Conservation (phyloP, 2,888 invertebrate genomes). For the Microctonus brassicae region DNA sequence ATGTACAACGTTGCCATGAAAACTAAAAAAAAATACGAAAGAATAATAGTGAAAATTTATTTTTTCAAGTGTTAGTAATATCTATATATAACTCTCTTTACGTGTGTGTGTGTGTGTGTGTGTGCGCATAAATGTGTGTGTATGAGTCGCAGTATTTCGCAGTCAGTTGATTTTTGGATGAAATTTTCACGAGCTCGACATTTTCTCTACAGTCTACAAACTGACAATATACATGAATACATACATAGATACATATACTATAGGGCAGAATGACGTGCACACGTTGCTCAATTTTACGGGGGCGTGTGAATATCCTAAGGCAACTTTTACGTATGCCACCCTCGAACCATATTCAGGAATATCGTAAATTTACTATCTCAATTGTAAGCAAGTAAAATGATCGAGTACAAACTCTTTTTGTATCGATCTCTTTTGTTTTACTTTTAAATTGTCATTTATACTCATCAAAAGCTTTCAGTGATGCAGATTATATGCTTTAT, state of each 20-base stretch:
- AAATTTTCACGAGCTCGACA: constrained; percentile 19
- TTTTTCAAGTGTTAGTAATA: constrained; percentile 17
- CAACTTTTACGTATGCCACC: constrained; percentile 38
- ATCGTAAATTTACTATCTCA: constrained; percentile 39
- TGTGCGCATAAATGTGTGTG: too few species aligned
- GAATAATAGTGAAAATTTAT: constrained; percentile 23
- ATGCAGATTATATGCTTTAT: too few species aligned
- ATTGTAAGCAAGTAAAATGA: constrained; percentile 21
- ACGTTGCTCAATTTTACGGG: constrained; percentile 13
- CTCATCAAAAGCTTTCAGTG: too few species aligned
- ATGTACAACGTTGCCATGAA: not conserved
- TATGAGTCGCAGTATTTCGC: not conserved
- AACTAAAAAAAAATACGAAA: constrained; percentile 6
- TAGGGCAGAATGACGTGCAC: constrained; percentile 11
- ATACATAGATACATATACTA: too few species aligned
- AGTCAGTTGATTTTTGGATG: constrained; percentile 33
- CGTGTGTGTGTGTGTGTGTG: too few species aligned
- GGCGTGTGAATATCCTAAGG: constrained; percentile 22
- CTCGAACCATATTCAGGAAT: constrained; percentile 31
- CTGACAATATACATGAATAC: too few species aligned
- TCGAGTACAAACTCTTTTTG: not conserved
- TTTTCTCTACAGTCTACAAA: not conserved
- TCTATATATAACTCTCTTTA: too few species aligned
- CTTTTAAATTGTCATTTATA: too few species aligned
- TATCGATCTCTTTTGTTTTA: not conserved